Evolutionary conservation across 2,888 invertebrate species (phyloP), one percentile per base, ranked within the genome.

Genomic region (Stenolophus ochropezus): DNA sequence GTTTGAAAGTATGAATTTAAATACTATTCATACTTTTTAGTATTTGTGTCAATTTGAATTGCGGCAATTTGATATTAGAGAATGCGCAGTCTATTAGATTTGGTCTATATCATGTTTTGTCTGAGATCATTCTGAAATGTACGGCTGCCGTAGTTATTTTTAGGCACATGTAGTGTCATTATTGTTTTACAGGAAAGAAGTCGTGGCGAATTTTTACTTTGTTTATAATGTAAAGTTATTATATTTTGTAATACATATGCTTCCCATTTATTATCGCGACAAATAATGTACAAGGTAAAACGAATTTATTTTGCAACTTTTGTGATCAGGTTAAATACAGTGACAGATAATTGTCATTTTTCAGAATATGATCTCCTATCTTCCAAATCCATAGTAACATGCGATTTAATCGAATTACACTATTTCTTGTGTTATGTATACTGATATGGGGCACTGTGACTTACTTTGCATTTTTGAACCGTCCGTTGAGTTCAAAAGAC

Each of bases 361-460:
- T 16, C 76, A 82, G 82, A 78, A 76, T 71, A 81, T 82, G 82
- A 81, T 81, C 76, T 77, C 80, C 47, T 33, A 78, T 79, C 80
- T 82, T 82, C 83, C 71, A 65, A 82, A 83, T 78, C 81, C 71
- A 82, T 80, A 84, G 83, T 85, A 85, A 84, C 84, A 86, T 86
- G 86, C 86, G 86, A 85, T 83, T 87, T 83, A 87, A 87, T 86
- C 86, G 87, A 84, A 86, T 89, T 85, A 89, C 90, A 84, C 87
- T 91, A 85, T 88, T 91, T 86, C 87, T 91, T 87, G 86, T 86
- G 83, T 86, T 88, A 85, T 86, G 86, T 85, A 84, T 88, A 84
- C 83, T 88, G 84, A 85, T 86, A 85, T 92, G 92, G 92, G 90
- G 90, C 86, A 89, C 90, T 79, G 88, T 92, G 84, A 90, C 91